A percentile compares a stretch with the other conserved stretches of the same genome.
These are phyloP conservation scores for Myathropa florea DNA, from an alignment of 2,888 invertebrate species.

Conservation along the genomic window DNA sequence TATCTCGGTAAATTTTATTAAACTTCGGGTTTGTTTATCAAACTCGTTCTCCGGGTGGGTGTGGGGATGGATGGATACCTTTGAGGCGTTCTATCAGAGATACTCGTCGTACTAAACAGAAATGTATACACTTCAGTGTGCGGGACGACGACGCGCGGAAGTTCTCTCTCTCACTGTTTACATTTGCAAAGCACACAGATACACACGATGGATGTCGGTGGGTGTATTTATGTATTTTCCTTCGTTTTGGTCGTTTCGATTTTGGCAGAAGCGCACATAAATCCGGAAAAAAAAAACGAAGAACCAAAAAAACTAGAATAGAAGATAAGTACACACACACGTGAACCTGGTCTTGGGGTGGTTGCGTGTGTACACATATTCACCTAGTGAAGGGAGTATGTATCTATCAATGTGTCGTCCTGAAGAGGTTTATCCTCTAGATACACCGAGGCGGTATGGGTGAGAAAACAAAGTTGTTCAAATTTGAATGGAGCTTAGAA, in stretches of 20 bases:
- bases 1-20: not conserved
- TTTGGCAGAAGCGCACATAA: conserved; percentile 24
- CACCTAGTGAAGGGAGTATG: not conserved
- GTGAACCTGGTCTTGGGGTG: conserved; percentile 19
- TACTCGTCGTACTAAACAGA: not conserved
- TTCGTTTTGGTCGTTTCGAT: conserved; percentile 20
- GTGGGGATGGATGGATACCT: conserved; percentile 17
- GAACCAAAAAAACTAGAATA: not conserved
- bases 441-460: not conserved
- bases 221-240: not conserved
- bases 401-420: not conserved
- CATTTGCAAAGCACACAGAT: conserved; percentile 31
- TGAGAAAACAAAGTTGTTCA: conserved; percentile 17
- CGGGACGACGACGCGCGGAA: conserved; percentile 37
- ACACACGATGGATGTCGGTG: not conserved
- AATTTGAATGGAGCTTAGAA: conserved; percentile 13
- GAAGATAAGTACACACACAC: conserved; percentile 50
- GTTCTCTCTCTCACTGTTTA: conserved; percentile 45
- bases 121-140: not conserved
- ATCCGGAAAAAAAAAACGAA: conserved; percentile 8
- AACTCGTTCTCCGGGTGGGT: not conserved
- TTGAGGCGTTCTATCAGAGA: not conserved
- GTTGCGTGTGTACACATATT: not conserved
- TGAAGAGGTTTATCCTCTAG: not conserved
- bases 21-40: conserved; percentile 24